Conservation (phyloP, 2,888 invertebrate genomes). For the Spicauda simplicius region DNA sequence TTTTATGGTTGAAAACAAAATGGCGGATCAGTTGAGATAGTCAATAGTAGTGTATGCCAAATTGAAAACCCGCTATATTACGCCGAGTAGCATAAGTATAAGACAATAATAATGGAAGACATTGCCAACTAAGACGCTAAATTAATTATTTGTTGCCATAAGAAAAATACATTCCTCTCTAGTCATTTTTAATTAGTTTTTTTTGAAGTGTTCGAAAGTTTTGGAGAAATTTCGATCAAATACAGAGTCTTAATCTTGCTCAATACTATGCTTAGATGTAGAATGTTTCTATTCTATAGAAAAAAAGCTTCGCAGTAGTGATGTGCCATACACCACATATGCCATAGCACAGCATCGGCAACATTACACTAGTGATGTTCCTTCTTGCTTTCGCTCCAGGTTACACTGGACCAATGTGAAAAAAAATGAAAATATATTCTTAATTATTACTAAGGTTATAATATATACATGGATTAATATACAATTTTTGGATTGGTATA, state of each 20-base stretch:
- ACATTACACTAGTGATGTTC: constrained; percentile 56
- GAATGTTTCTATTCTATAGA: constrained; percentile 54
- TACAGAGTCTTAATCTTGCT: constrained; percentile 70
- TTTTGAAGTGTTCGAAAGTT: constrained; percentile 45
- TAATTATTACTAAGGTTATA: constrained; percentile 66
- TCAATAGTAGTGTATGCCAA: constrained; percentile 48
- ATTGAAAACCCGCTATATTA: constrained; percentile 45
- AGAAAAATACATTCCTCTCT: constrained; percentile 77
- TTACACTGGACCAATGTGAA: constrained; percentile 76
- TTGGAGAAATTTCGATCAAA: constrained; percentile 54
- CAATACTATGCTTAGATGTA: constrained; percentile 74
- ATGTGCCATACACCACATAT: constrained; percentile 73
- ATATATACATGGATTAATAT: constrained; percentile 69
- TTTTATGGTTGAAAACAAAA: constrained; percentile 39
- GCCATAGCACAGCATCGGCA: constrained; percentile 58
- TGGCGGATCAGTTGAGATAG: constrained; percentile 37
- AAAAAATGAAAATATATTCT: constrained; percentile 64
- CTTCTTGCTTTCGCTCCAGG: constrained; percentile 65
- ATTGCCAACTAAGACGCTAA: constrained; percentile 73
- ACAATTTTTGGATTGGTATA: constrained; percentile 81
- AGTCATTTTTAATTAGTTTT: constrained; percentile 65
- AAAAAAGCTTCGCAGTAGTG: constrained; percentile 69
- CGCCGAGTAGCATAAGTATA: constrained; percentile 72
- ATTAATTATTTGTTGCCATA: constrained; percentile 59
- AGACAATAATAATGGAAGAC: constrained; percentile 76